These are phyloP conservation scores for Lingula anatina DNA, from an alignment of 2,888 invertebrate genomes.

Conservation along the genomic window DNA sequence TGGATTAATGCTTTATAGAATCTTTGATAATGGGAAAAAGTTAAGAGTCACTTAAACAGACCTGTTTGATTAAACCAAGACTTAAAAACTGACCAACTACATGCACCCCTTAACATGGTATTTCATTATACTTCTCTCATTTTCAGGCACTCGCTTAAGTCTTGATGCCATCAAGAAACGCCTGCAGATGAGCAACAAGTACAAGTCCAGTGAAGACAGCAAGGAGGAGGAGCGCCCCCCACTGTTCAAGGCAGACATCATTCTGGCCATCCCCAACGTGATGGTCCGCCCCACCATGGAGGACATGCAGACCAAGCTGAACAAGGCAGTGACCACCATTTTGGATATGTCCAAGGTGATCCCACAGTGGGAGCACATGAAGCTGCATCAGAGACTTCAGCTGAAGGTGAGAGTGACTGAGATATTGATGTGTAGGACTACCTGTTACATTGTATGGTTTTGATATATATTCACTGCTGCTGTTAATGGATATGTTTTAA, in stretches of 20 bases:
- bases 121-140: background rate
- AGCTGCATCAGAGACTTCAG: conserved; percentile 45
- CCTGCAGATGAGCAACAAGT: conserved; percentile 45
- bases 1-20: too few species aligned
- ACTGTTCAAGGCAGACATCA: conserved; percentile 74
- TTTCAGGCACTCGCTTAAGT: conserved; percentile 45
- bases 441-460: too few species aligned
- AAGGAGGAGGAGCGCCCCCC: conserved; percentile 42
- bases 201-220: conserved; percentile 32
- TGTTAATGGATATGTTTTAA: background rate
- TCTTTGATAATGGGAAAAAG: too few species aligned
- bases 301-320: conserved; percentile 82
- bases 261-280: conserved; percentile 82
- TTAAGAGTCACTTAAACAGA: too few species aligned
- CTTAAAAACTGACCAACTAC: too few species aligned
- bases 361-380: conserved; percentile 81
- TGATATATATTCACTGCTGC: too few species aligned
- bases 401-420: conserved; percentile 29
- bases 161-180: conserved; percentile 51
- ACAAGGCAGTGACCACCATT: conserved; percentile 76
- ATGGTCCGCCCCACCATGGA: conserved; percentile 82
- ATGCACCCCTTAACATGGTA: too few species aligned
- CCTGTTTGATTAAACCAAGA: too few species aligned
- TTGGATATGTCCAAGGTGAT: conserved; percentile 84
- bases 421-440: background rate